Evolutionary conservation across 1,140 invertebrate genomes (phyloP).

Genomic region (Brachionus sp.): DNA sequence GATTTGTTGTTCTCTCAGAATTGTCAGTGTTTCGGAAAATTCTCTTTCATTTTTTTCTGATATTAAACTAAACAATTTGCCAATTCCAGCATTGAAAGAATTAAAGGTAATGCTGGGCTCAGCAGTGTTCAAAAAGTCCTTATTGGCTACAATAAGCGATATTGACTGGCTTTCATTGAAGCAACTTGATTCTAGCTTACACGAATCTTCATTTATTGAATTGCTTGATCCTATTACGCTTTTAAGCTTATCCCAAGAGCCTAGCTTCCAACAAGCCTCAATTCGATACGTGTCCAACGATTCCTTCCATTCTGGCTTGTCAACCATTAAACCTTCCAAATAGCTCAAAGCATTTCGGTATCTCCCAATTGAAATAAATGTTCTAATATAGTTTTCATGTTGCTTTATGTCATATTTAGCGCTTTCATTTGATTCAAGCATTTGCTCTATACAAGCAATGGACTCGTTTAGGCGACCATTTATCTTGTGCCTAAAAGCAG

Average conservation of each 20-base stretch:
- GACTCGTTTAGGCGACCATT: slow-evolving; percentile 41
- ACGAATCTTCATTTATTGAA: slow-evolving; percentile 62
- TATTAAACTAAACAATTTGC: slow-evolving; percentile 12
- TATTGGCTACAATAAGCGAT: not conserved
- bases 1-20: slow-evolving; percentile 60
- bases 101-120: slow-evolving; percentile 12
- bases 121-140: slow-evolving; percentile 15
- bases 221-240: slow-evolving; percentile 62
- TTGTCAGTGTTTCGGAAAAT: not conserved
- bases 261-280: slow-evolving; percentile 82
- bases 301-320: slow-evolving; percentile 53
- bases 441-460: slow-evolving; percentile 44
- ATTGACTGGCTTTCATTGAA: not conserved
- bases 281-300: slow-evolving; percentile 63
- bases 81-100: slow-evolving; percentile 39
- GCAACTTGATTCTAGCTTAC: slow-evolving; percentile 47
- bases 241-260: slow-evolving; percentile 66
- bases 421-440: slow-evolving; percentile 36
- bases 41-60: not conserved
- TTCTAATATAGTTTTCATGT: slow-evolving; percentile 35
- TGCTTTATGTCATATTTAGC: slow-evolving; percentile 40
- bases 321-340: slow-evolving; percentile 20
- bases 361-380: slow-evolving; percentile 40
- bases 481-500: slow-evolving; percentile 36
- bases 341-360: slow-evolving; percentile 38